Percentiles rank a stretch among this genome's conserved stretches.
Conservation (phyloP, 2,888 invertebrate genomes). For the Heliconius hortense region DNA sequence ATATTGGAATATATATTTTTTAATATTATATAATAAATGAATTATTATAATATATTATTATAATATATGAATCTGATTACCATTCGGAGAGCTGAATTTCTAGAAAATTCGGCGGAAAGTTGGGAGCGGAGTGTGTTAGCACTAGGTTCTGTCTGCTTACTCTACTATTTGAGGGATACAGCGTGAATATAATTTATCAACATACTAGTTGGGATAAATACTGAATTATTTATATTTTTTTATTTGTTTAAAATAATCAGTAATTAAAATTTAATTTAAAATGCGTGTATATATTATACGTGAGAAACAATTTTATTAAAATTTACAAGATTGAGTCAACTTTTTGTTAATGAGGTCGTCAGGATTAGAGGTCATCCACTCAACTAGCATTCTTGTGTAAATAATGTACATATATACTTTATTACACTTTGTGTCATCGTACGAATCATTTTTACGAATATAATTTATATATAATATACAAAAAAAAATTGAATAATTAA, state of each 20-base stretch:
- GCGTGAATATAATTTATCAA: background rate
- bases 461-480: no score
- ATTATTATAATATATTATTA: no score
- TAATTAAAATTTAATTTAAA: no score
- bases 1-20: background rate
- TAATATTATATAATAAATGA: background rate
- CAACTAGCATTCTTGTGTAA: background rate
- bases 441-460: background rate
- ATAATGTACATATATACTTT: background rate
- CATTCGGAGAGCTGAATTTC: background rate
- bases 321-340: constrained; percentile 14
- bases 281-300: no score
- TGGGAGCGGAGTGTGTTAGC: no score
- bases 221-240: no score
- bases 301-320: background rate
- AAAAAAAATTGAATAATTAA: no score
- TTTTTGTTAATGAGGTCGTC: constrained; percentile 24
- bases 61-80: no score
- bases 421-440: background rate
- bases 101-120: no score
- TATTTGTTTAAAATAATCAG: no score
- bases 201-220: background rate
- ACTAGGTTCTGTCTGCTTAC: no score
- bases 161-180: no score
- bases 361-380: constrained; percentile 26